phyloP scores from a whole-genome alignment of 2,797 vertebrate species.

The Hydrophis major region DNA sequence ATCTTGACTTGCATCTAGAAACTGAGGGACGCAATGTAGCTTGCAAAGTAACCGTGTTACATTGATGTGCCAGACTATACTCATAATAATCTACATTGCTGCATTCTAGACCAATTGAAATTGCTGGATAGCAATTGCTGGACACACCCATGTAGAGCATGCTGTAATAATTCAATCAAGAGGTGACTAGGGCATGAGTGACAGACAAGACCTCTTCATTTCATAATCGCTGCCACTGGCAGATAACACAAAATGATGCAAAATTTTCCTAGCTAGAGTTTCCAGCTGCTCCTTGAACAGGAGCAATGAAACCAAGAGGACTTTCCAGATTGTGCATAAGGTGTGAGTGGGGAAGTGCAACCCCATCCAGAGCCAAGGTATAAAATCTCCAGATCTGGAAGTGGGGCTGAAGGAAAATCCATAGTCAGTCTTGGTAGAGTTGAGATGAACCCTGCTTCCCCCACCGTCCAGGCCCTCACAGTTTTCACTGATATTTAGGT shows the following conservation, averaged over 20 bases:
- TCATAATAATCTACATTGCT: neutral
- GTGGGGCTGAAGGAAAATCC: neutral
- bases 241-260: neutral
- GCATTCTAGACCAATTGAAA: neutral
- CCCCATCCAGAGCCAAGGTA: neutral
- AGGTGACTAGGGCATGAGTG: neutral
- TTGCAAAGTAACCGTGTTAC: neutral
- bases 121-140: neutral
- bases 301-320: neutral
- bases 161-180: neutral
- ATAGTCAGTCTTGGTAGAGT: neutral
- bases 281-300: neutral
- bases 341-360: neutral
- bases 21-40: neutral
- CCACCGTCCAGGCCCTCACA: neutral
- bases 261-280: neutral
- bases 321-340: neutral
- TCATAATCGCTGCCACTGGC: neutral
- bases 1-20: neutral
- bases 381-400: neutral
- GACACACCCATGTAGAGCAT: neutral
- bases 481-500: neutral
- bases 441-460: neutral
- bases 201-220: neutral
- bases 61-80: neutral